A percentile compares a stretch with the other conserved stretches of the same genome.
These are phyloP conservation scores for Cephus cinctus DNA, from an alignment of 1,140 invertebrate genomes.

Conservation along the genomic window DNA sequence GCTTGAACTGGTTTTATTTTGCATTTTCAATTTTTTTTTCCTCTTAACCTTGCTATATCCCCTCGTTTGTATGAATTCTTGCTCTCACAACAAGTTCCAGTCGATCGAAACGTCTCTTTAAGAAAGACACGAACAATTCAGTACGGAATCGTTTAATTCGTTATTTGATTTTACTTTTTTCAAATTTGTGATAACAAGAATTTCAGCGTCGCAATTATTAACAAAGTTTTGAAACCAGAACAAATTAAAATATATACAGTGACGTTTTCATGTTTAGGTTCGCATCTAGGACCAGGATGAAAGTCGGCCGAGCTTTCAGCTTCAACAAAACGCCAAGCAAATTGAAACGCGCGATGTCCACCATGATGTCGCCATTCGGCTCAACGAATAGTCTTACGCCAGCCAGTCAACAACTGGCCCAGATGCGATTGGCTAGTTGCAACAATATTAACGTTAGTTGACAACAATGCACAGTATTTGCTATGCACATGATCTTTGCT, in stretches of 20 bases:
- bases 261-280: conserved; percentile 59
- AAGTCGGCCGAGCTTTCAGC: conserved; percentile 90
- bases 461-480: conserved; percentile 9
- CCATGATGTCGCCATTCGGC: conserved; percentile 90
- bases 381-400: conserved; percentile 76
- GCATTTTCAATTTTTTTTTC: conserved; percentile 18
- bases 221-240: too few relatives aligned
- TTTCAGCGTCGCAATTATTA: too few relatives aligned
- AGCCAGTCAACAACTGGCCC: conserved; percentile 68
- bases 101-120: too few relatives aligned
- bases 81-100: too few relatives aligned
- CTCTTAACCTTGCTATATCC: conserved; percentile 15
- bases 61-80: conserved; percentile 26
- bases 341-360: conserved; percentile 88
- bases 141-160: too few relatives aligned
- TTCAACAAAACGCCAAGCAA: conserved; percentile 94
- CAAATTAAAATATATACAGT: not conserved
- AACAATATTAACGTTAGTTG: conserved; percentile 80
- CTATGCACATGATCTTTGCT: not conserved
- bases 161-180: too few relatives aligned
- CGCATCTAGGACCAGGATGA: conserved; percentile 78
- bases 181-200: too few relatives aligned
- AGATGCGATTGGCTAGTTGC: conserved; percentile 80
- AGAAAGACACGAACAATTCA: too few relatives aligned
- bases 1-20: conserved; percentile 32